Base-by-base conservation (phyloP, 2,888 invertebrate species). In the Netelia inedita region DNA sequence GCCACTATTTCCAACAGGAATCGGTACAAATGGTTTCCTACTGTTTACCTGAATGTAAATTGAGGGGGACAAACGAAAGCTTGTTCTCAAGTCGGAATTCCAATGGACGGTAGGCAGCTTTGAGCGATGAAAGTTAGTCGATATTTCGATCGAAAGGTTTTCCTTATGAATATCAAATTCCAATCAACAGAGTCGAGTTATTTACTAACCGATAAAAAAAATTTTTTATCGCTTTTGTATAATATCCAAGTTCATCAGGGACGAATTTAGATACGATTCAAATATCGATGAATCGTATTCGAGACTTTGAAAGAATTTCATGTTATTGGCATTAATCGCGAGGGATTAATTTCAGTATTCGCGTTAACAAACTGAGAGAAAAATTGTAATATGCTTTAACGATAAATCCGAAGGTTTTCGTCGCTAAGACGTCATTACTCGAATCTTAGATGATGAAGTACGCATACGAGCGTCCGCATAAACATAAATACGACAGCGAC, bases 1-100 rank as follows among this genome's bases (percentile, higher is more conserved):
- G 88, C 86, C 88, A 88, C 66, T 28, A 55, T 76, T 76, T 76
- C 41, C 8, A 28, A 57, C 57, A 23, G 10, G 11, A 46, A 10
- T 46, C 14, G 14, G 46, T 46, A 10, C 46, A 11, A 46, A 46
- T 46, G 14, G 46, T 46, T 11, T 10, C 1, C 10, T 46, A 3
- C 10, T 3, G 14, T 14, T 10, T 46, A 6, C 9, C 43, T 43
- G 11, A 10, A 3, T 1, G 14, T 46, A 46, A 14, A 46, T 46
- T 2, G 1, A 46, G 1, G 14, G 10, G 3, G 3, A 46, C 11
- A 46, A 14, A 46, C 0, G 5, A 5, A 46, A 46, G 3, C 46
- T 14, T 46, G 2, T 46, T 14, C 3, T 14, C 14, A 6, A 14
- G 14, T 11, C 1, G 10, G 10, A 2, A 46, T 46, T 2, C 14